These are phyloP conservation scores for Cuniculus paca DNA, from an alignment of 2,797 vertebrate genomes.

Conservation along the genomic window DNA sequence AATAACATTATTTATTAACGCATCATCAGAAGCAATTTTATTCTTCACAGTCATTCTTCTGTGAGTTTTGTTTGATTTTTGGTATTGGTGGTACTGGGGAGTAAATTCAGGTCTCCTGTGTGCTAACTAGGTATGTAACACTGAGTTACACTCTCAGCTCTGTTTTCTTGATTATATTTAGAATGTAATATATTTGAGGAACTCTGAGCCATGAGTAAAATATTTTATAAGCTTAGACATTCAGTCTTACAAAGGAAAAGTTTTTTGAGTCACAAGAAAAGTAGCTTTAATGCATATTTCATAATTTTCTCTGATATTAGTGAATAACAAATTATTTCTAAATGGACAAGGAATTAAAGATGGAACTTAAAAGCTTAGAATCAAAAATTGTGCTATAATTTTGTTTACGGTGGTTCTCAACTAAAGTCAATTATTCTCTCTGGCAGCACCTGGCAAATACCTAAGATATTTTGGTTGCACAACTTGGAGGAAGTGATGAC, in stretches of 20 bases:
- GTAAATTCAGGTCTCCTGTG: neutral
- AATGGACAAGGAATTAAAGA: conserved; percentile 10
- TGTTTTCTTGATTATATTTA: conserved; percentile 3
- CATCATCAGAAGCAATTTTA: conserved; percentile 32
- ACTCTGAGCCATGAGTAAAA: neutral
- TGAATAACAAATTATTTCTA: conserved; percentile 49
- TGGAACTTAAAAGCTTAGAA: neutral
- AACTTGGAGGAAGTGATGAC: neutral
- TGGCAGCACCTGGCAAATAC: neutral
- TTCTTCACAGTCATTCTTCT: neutral
- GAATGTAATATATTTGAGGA: neutral
- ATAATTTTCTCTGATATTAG: conserved; percentile 23
- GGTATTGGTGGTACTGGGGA: neutral
- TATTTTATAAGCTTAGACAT: conserved; percentile 21
- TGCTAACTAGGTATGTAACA: neutral
- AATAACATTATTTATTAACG: neutral
- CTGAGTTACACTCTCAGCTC: neutral
- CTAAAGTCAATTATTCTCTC: neutral
- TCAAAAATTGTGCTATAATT: neutral
- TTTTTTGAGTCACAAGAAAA: neutral
- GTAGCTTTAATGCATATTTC: neutral
- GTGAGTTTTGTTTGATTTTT: neutral
- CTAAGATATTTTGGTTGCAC: neutral
- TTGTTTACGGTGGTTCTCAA: neutral
- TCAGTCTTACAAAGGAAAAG: neutral